Percentiles rank a stretch among this genome's conserved stretches.
phyloP scores from a whole-genome alignment of 2,797 vertebrate species.

The Acanthurus leucopareius region DNA sequence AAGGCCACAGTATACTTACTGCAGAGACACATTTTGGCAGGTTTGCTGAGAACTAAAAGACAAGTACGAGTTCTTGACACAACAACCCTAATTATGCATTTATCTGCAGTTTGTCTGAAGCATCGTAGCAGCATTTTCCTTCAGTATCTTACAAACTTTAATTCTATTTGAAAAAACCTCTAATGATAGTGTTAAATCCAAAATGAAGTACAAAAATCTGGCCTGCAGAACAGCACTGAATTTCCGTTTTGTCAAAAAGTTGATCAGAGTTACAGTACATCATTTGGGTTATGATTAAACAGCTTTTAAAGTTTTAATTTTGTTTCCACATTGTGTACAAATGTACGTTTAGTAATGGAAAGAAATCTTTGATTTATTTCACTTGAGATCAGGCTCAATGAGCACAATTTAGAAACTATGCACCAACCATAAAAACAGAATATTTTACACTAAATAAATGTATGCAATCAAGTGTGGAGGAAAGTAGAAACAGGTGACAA shows the following conservation, averaged over 20 bases:
- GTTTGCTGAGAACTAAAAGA: not conserved
- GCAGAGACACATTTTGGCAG: conserved; percentile 6
- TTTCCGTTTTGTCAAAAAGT: not conserved
- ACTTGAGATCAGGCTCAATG: conserved; percentile 10
- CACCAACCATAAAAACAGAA: conserved; percentile 31
- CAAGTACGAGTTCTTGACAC: not conserved
- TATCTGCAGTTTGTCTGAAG: too few relatives aligned
- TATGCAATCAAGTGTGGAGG: not conserved
- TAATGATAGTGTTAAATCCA: not conserved
- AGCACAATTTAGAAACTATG: conserved; percentile 45
- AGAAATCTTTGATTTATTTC: conserved; percentile 31
- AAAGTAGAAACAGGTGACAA: not conserved
- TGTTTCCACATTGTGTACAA: not conserved
- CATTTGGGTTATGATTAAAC: not conserved
- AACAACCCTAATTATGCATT: not conserved
- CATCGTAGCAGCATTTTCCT: too few relatives aligned
- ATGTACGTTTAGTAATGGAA: not conserved
- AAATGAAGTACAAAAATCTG: not conserved
- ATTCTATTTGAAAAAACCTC: too few relatives aligned
- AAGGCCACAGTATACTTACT: conserved; percentile 63
- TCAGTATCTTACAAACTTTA: too few relatives aligned
- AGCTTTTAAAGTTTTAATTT: not conserved
- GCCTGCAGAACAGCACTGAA: not conserved
- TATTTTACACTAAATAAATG: too few relatives aligned
- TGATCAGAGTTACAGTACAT: not conserved